Base-by-base conservation (phyloP, 2,113 vertebrate genomes). In the Megaptera novaeangliae region DNA sequence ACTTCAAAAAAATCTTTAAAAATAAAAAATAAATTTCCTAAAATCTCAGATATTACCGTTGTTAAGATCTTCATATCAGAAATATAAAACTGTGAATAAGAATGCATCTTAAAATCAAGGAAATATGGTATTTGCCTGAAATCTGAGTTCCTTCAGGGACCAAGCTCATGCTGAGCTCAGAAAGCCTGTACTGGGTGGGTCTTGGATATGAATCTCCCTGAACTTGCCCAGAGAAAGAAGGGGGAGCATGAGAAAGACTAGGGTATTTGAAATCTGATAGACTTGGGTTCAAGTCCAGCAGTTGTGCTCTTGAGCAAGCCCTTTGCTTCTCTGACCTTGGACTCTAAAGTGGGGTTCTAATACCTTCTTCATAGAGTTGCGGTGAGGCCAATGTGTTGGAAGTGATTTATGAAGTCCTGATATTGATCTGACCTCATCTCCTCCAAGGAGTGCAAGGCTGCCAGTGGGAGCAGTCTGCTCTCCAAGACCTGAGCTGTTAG, bases 81-180 rank as follows among this genome's bases (percentile, higher is more conserved):
- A 94, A 92, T 59, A 44, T 55, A 59, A 94, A 83, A 81, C 55
- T 59, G 21, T 39, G 44, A 95, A 66, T 81, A 69, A 41, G 29
- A 75, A 64, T 9, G 2, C 29, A 12, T 64, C 75, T 91, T 94
- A 95, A 64, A 97, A 95, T 88, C 74, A 69, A 74, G 36, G 34
- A 96, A 96, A 75, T 92, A 61, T 1, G 57, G 20, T 83, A 83
- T 90, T 90, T 94, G 92, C 59, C 92, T 96, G 88, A 93, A 95
- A 93, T 94, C 34, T 39, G 81, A 97, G 64, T 88, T 93, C 52
- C 81, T 88, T 93, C 29, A 21, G 86, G 91, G 59, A 96, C 87
- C 66, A 78, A 96, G 86, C 61, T 74, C 86, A 95, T 36, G 46
- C 92, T 94, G 64, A 95, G 64, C 88, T 92, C 78, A 92, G 75